These are phyloP conservation scores for Neodiprion fabricii DNA, from an alignment of 1,140 invertebrate genomes.

Conservation along the genomic window DNA sequence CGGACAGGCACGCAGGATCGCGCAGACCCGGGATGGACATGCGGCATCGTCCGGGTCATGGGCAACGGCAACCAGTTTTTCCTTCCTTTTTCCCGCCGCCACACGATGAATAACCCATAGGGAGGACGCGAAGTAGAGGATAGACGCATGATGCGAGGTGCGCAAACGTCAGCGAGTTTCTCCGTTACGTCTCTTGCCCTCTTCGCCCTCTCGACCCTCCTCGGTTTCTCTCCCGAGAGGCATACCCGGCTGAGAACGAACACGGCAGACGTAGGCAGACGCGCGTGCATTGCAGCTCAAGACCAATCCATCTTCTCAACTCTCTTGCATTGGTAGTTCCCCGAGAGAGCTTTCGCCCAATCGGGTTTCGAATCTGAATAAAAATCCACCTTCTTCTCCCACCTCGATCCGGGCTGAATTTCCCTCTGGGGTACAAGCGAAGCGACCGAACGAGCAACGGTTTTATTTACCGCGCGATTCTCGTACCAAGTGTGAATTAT, in stretches of 20 bases:
- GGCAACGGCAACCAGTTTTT: not conserved
- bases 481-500: no score
- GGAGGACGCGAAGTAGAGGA: not conserved
- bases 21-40: not conserved
- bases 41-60: no score
- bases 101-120: constrained; percentile 1
- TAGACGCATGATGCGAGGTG: not conserved
- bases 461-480: not conserved
- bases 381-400: not conserved
- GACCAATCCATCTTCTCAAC: not conserved
- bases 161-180: not conserved
- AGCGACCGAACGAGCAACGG: not conserved
- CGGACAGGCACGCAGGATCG: not conserved
- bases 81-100: not conserved
- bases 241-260: no score
- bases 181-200: not conserved
- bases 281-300: no score
- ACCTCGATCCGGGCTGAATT: no score
- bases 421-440: no score
- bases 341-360: not conserved
- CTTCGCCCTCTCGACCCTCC: not conserved
- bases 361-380: not conserved
- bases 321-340: not conserved
- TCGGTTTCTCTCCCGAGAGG: no score
- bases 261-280: no score